Evolutionary conservation across 2,888 invertebrate species (phyloP), one percentile per base, ranked within the genome.

Genomic region (Schizaphis graminum): DNA sequence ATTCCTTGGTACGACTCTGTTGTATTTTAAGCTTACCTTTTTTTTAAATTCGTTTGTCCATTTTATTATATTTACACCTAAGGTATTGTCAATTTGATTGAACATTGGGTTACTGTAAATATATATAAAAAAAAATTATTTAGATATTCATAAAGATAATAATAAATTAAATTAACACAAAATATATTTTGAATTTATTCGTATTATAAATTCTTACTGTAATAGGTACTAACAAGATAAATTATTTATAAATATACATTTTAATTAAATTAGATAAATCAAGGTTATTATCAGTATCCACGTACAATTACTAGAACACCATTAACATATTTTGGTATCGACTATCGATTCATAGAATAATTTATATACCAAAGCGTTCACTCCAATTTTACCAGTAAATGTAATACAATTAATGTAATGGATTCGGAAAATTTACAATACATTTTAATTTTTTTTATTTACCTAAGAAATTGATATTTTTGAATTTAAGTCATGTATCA

Each of bases 21-120:
- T 86, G 26, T n/a, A 67, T 57, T 61, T 28, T 57, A 44, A 61
- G 3, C 3, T 89, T 44, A 93, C 93, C 77, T 89, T 84, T 77
- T 77, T 89, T 89, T 47, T 93, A 44, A 84, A 89, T 10, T 93
- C 89, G 16, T 57, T 93, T 3, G 93, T 93, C 35, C n/a, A 44
- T 89, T 77, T n/a, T 41, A 47, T 13, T 89, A 93, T 84, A 10
- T 85, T 84, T 84, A 35, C 3, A 16, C n/a, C 85, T 53, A 93
- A 56, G 5, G 93, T 67, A 85, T 84, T 44, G 47, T 77, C 89
- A 21, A 93, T 35, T 21, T 89, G 89, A 35, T 67, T 67, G 21
- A 67, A 67, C n/a, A 35, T 47, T 47, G 86, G 47, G 10, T 44
- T 26, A 47, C 86, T 86, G 86, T 11, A 86, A 86, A 86, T 28